Conservation (phyloP, 2,113 vertebrate species). For the Leucopsar rothschildi region DNA sequence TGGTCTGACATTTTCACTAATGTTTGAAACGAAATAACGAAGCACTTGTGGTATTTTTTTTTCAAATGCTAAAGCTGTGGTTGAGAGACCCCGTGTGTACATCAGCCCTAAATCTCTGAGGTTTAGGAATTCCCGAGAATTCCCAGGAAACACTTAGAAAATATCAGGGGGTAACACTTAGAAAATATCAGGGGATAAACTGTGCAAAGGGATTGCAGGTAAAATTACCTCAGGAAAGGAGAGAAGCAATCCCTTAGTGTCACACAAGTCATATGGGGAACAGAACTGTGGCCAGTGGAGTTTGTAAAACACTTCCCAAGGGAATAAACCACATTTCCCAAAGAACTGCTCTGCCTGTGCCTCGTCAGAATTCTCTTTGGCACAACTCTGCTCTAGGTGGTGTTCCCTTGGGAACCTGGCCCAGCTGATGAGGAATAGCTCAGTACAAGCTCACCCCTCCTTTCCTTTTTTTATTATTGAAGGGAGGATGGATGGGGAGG, state of each 20-base stretch:
- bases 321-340: not conserved
- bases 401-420: not conserved
- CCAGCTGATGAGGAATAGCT: not conserved
- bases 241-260: not conserved
- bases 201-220: not conserved
- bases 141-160: not conserved
- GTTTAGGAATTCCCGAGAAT: not conserved
- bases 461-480: not conserved
- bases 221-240: not conserved
- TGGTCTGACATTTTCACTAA: constrained; percentile 34
- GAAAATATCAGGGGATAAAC: not conserved
- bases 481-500: not conserved
- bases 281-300: not conserved
- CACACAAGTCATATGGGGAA: not conserved
- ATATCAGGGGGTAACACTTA: not conserved
- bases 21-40: not conserved
- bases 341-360: not conserved
- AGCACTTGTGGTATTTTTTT: not conserved
- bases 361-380: not conserved
- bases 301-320: not conserved
- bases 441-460: fast-evolving
- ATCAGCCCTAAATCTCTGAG: not conserved
- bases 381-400: fast-evolving
- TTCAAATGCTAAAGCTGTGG: not conserved
- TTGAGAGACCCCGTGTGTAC: not conserved